Evolutionary conservation across 2,888 invertebrate species (phyloP).

Genomic region (Euplexia lucipara): DNA sequence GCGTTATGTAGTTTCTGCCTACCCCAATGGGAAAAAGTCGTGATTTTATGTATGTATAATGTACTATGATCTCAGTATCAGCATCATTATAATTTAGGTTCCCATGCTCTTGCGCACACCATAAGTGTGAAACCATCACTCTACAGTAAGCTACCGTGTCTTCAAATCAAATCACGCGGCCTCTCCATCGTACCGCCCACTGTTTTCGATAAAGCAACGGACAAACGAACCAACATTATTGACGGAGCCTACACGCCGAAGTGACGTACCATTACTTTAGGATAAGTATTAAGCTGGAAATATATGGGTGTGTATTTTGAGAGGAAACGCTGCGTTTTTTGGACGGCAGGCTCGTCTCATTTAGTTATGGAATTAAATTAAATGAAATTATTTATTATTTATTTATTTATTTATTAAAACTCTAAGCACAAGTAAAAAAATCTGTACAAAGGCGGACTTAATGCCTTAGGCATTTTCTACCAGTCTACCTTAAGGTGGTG

Average conservation of each 20-base stretch:
- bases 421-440: too few species aligned
- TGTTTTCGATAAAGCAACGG: slow-evolving; percentile 50
- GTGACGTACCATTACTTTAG: slow-evolving; percentile 55
- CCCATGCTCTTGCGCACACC: slow-evolving; percentile 30
- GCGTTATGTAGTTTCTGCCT: too few species aligned
- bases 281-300: slow-evolving; percentile 18
- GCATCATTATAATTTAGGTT: slow-evolving; percentile 14
- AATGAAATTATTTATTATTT: too few species aligned
- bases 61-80: neutral
- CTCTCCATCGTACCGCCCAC: slow-evolving; percentile 56
- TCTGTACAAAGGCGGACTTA: too few species aligned
- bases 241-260: slow-evolving; percentile 43
- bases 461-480: too few species aligned
- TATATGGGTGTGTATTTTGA: slow-evolving; percentile 17
- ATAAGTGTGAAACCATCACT: slow-evolving; percentile 48
- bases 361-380: neutral
- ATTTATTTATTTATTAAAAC: too few species aligned
- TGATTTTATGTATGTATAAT: too few species aligned
- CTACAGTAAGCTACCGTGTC: slow-evolving; percentile 46
- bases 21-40: too few species aligned
- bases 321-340: neutral
- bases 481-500: too few species aligned
- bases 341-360: neutral
- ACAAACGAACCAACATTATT: slow-evolving; percentile 52
- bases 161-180: slow-evolving; percentile 49